Conservation (phyloP, 2,797 vertebrate genomes). For the Gobio occitaniae region DNA sequence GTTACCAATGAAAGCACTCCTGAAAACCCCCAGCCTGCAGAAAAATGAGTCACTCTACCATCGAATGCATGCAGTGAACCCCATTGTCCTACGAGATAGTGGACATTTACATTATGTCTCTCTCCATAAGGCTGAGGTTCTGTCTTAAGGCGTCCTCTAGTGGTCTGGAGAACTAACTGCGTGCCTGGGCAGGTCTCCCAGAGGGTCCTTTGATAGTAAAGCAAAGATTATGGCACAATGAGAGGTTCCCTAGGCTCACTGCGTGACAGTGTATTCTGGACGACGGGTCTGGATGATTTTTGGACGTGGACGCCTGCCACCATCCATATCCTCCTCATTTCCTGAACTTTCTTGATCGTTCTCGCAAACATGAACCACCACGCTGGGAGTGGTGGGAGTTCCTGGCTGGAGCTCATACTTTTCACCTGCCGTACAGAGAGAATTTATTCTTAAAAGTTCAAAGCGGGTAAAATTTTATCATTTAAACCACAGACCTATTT, state of each 20-base stretch:
- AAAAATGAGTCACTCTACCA: slow-evolving; percentile 57
- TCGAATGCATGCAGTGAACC: slow-evolving; percentile 58
- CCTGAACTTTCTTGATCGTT: slow-evolving; percentile 82
- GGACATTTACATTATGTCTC: slow-evolving; percentile 43
- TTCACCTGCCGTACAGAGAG: slow-evolving; percentile 77
- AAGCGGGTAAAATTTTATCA: neutral
- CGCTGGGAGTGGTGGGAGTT: slow-evolving; percentile 93
- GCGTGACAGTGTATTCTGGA: slow-evolving; percentile 85
- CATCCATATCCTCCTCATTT: slow-evolving; percentile 76
- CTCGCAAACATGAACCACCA: slow-evolving; percentile 94
- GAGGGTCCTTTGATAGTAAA: slow-evolving; percentile 54
- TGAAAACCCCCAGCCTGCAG: slow-evolving; percentile 40
- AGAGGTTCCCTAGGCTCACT: slow-evolving; percentile 75
- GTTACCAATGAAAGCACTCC: slow-evolving; percentile 51
- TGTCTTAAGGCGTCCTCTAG: slow-evolving; percentile 50
- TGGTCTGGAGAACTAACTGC: slow-evolving; percentile 53
- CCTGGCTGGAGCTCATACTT: slow-evolving; percentile 94
- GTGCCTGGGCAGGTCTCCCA: slow-evolving; percentile 52
- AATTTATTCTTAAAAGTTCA: neutral
- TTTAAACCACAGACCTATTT: neutral
- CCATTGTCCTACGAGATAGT: slow-evolving; percentile 46
- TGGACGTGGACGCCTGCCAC: slow-evolving; percentile 78
- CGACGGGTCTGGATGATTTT: slow-evolving; percentile 93
- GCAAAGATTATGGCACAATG: slow-evolving; percentile 46
- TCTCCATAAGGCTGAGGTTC: slow-evolving; percentile 61